These are phyloP conservation scores for Platycheirus rosarum DNA, from an alignment of 2,888 invertebrate species.

Conservation along the genomic window DNA sequence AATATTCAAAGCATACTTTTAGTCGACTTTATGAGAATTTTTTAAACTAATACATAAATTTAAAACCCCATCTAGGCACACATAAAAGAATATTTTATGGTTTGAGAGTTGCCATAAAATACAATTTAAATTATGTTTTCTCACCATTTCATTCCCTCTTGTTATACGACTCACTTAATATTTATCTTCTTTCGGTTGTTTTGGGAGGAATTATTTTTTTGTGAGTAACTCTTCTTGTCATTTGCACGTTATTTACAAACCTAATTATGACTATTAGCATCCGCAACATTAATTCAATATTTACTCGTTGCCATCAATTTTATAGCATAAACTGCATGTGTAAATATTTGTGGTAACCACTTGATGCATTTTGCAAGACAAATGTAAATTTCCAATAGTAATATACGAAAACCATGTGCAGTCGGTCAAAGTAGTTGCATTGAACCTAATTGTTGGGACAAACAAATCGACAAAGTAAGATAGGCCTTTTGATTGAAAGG, in stretches of 20 bases:
- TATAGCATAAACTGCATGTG: conserved; percentile 28
- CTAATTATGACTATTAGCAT: conserved; percentile 45
- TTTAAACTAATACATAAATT: no score
- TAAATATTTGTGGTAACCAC: conserved; percentile 47
- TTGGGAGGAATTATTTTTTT: background rate
- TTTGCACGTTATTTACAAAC: conserved; percentile 23
- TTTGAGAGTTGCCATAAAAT: conserved; percentile 11
- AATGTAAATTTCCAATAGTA: conserved; percentile 3
- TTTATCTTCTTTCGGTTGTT: background rate
- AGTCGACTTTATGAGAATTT: no score
- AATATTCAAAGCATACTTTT: background rate
- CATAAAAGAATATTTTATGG: conserved; percentile 4
- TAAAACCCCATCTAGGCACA: background rate
- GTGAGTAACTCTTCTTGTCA: background rate
- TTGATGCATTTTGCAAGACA: conserved; percentile 25
- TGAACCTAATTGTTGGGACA: conserved; percentile 45
- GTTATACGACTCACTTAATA: conserved; percentile 8
- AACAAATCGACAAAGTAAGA: conserved; percentile 17
- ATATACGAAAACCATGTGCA: background rate
- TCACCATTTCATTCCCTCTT: conserved; percentile 1
- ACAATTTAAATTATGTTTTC: conserved; percentile 10
- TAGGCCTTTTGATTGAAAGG: background rate
- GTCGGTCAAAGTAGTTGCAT: conserved; percentile 42
- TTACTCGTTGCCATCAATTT: conserved; percentile 41
- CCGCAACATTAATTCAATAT: conserved; percentile 37